Evolutionary conservation across 2,113 vertebrate genomes (phyloP), one percentile per base, ranked within the genome.

Genomic region (Blennius ocellaris): DNA sequence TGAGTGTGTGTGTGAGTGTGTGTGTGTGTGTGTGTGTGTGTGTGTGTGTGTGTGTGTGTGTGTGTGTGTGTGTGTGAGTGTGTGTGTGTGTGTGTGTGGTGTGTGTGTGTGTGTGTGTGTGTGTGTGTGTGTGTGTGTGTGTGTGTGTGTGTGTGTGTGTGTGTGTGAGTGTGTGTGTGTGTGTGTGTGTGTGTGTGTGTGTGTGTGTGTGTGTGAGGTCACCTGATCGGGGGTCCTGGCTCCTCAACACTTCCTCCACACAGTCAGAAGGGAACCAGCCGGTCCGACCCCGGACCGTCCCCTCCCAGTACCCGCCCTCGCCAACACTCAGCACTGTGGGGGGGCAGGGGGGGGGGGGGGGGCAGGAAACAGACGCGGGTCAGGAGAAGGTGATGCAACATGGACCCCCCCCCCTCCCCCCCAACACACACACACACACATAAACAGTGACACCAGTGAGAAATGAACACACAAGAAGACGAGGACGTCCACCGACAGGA

Each of bases 241-340:
- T 94, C 40, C 95, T 95, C 48, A 94, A 94, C 67, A 97, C 95
- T 90, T 97, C 96, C 86, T 97, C 96, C 79, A 97, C 94, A 17
- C 96, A 97, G 82, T 97, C 96, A 0, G 96, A 97, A 41, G 96
- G 96, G 90, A 97, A 97, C 96, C 96, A 97, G 62, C 96, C 96
- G 0, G 95, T 89, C 1, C 96, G 95, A 74, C 96, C 96, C 77
- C 95, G 94, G 77, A 96, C 95, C 50, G 95, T 96, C 38, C 96
- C 96, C 91, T 97, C 96, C 96, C 96, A 97, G 92, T 95, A 97
- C 17, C 96, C 96, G 39, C 96, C 96, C 91, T 97, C 96, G 45
- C 96, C 96, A 48, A 97, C 91, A 53, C 96, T 97, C 83, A 97
- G 85, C 89, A 97, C 96, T 97, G 10, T 7, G 70, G 52, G 76